These are phyloP conservation scores for Trogon surrucura DNA, from an alignment of 2,113 vertebrate species.

Conservation along the genomic window DNA sequence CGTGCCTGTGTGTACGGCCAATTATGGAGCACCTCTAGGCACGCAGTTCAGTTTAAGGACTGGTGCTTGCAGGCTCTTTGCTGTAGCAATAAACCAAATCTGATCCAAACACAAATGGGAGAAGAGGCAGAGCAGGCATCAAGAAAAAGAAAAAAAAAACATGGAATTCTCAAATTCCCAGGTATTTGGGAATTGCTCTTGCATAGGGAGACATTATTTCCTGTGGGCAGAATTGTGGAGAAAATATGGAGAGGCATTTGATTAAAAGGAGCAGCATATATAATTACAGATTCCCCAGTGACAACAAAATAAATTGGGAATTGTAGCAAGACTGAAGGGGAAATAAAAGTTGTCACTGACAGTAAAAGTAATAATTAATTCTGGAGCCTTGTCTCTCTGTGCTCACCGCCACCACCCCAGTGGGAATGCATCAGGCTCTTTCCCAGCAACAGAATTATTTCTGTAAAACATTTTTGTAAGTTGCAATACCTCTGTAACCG, in stretches of 20 bases:
- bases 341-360: conserved; percentile 17
- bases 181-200: neutral
- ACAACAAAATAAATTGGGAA: conserved; percentile 4
- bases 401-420: neutral
- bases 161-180: neutral
- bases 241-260: neutral
- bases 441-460: conserved; percentile 51
- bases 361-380: conserved; percentile 28
- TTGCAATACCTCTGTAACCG: conserved; percentile 32
- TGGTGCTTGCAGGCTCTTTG: neutral
- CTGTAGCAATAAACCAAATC: neutral
- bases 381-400: neutral
- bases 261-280: neutral
- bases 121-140: neutral
- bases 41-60: neutral
- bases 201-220: neutral
- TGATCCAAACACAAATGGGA: neutral
- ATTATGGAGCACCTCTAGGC: neutral
- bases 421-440: conserved; percentile 21
- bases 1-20: accelerated
- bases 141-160: neutral
- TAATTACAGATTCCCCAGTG: neutral
- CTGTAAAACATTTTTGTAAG: conserved; percentile 23
- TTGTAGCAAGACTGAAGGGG: neutral
- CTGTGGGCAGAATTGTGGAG: neutral